Percentiles rank a stretch among this genome's conserved stretches.
phyloP scores from a whole-genome alignment of 2,888 invertebrate species.

The Linnaemya tessellans region DNA sequence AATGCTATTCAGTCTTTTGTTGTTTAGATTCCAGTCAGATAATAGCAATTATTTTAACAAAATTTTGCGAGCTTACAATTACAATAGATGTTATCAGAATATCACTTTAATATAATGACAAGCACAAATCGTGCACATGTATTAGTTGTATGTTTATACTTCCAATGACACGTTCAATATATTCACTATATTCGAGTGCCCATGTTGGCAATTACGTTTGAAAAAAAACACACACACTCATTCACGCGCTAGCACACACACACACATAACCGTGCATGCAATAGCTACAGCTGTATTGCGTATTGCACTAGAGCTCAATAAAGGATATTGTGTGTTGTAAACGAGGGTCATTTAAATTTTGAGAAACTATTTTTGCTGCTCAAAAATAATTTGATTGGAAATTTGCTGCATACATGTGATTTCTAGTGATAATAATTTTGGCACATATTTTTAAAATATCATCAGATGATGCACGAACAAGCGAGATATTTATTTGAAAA shows the following conservation, averaged over 20 bases:
- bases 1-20: not conserved
- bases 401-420: too few relatives aligned
- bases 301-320: not conserved
- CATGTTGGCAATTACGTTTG: constrained; percentile 63
- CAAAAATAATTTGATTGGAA: too few relatives aligned
- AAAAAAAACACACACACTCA: constrained; percentile 2
- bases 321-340: not conserved
- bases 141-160: not conserved
- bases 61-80: not conserved
- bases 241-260: not conserved
- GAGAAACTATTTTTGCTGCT: not conserved
- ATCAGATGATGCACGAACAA: too few relatives aligned
- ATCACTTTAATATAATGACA: constrained; percentile 16
- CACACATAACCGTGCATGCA: not conserved
- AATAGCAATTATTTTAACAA: not conserved
- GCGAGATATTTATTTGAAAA: too few relatives aligned
- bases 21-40: not conserved
- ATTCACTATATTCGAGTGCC: constrained; percentile 36
- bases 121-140: not conserved
- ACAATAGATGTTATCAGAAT: not conserved
- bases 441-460: too few relatives aligned
- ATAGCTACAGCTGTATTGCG: not conserved
- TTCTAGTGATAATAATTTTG: too few relatives aligned
- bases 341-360: constrained; percentile 17
- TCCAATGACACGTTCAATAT: constrained; percentile 43